phyloP scores from a whole-genome alignment of 2,113 vertebrate species.

The Rhipidura dahli region DNA sequence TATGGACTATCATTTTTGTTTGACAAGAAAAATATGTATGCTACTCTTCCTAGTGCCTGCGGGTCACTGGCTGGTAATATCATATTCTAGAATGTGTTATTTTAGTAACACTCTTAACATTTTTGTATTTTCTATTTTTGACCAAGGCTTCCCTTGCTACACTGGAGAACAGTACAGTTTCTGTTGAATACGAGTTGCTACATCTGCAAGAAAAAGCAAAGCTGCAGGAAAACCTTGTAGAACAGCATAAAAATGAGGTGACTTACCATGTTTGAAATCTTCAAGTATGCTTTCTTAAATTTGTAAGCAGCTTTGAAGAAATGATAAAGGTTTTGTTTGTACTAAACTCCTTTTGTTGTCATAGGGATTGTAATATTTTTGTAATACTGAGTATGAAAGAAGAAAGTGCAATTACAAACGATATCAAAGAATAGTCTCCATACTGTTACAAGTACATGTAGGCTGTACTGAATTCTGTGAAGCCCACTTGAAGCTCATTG shows the following conservation, averaged over 20 bases:
- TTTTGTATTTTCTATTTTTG: neutral
- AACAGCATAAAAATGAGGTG: constrained; percentile 78
- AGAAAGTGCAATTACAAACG: neutral
- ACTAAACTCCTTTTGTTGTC: neutral
- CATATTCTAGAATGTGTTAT: neutral
- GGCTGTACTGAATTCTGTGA: neutral
- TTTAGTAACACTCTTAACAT: neutral
- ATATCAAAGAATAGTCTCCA: neutral
- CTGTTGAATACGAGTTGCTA: constrained; percentile 71
- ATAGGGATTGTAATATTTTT: neutral
- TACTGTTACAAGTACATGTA: neutral
- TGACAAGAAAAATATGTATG: neutral
- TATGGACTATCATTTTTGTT: neutral
- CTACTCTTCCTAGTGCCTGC: neutral
- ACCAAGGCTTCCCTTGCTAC: constrained; percentile 71
- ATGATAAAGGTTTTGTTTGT: neutral
- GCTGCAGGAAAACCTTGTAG: constrained; percentile 69
- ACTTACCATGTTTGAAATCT: neutral
- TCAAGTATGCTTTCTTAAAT: neutral
- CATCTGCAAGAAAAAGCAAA: constrained; percentile 72
- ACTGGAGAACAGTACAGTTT: constrained; percentile 68
- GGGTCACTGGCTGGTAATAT: neutral
- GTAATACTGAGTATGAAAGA: neutral
- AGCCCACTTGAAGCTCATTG: neutral
- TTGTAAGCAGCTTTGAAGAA: neutral